phyloP scores from a whole-genome alignment of 1,140 invertebrate species.

The Bombus turneri region DNA sequence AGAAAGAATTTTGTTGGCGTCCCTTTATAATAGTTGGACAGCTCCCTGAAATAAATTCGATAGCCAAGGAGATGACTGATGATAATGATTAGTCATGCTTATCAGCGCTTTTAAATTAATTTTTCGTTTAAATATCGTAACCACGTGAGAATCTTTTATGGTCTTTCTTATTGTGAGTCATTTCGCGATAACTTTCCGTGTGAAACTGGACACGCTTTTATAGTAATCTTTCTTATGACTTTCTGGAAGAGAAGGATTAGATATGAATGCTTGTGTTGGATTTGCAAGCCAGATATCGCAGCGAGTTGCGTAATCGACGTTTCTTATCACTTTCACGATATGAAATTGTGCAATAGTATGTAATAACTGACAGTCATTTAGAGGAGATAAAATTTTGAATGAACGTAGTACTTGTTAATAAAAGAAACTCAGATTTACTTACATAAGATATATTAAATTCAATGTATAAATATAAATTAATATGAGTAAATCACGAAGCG shows the following conservation, averaged over 20 bases:
- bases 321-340: neutral
- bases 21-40: constrained; percentile 63
- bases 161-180: neutral
- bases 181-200: constrained; percentile 30
- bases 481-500: no score
- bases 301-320: neutral
- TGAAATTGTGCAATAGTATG: neutral
- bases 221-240: constrained; percentile 33
- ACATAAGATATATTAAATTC: neutral
- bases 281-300: neutral
- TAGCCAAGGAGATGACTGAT: constrained; percentile 42
- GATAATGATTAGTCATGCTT: constrained; percentile 54
- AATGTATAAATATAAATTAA: no score
- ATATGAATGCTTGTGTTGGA: neutral
- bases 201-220: constrained; percentile 33
- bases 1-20: constrained; percentile 72
- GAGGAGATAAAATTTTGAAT: no score
- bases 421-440: neutral
- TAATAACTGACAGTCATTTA: no score
- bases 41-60: no score
- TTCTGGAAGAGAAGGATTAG: neutral
- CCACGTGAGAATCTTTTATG: constrained; percentile 49
- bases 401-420: neutral
- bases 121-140: neutral
- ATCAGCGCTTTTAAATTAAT: constrained; percentile 45